These are phyloP conservation scores for Atrina japonica DNA, from an alignment of 2,888 invertebrate genomes.

Conservation along the genomic window DNA sequence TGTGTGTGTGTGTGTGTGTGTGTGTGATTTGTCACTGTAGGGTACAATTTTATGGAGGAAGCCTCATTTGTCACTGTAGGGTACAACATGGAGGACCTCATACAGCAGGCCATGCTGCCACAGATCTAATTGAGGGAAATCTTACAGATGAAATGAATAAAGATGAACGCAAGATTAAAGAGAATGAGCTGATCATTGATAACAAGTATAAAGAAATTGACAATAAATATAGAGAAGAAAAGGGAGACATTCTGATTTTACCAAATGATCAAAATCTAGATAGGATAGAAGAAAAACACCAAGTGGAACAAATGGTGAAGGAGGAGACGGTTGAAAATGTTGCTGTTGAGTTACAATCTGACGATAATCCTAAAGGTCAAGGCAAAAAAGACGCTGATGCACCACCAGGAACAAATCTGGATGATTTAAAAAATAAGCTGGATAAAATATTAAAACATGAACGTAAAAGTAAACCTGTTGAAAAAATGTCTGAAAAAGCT, in stretches of 20 bases:
- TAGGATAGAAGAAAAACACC: slow-evolving; percentile 64
- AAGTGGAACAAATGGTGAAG: slow-evolving; percentile 68
- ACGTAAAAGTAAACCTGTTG: slow-evolving; percentile 7
- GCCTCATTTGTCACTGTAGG: too few species aligned
- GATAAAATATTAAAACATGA: slow-evolving; percentile 61
- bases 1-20: too few species aligned
- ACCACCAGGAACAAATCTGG: slow-evolving; percentile 37
- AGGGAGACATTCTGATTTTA: slow-evolving; percentile 61
- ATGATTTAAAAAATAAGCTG: slow-evolving; percentile 60
- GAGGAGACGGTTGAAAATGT: slow-evolving; percentile 54
- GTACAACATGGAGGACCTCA: slow-evolving; percentile 63
- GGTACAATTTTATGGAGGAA: too few species aligned
- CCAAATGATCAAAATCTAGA: slow-evolving; percentile 55
- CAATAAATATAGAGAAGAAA: slow-evolving; percentile 70
- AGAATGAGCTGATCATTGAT: slow-evolving; percentile 63
- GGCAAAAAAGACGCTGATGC: slow-evolving; percentile 41
- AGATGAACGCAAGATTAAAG: slow-evolving; percentile 65
- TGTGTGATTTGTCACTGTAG: too few species aligned
- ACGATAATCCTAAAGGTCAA: slow-evolving; percentile 45
- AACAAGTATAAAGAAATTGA: slow-evolving; percentile 68
- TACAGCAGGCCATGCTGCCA: slow-evolving; percentile 72
- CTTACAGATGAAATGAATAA: slow-evolving; percentile 73
- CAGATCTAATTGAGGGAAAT: slow-evolving; percentile 77
- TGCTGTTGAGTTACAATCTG: slow-evolving; percentile 31
- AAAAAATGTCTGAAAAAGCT: slow-evolving; percentile 10